A percentile compares a stretch with the other conserved stretches of the same genome.
Evolutionary conservation across 1,140 invertebrate species (phyloP).

Genomic region (Epicauta chinensis): DNA sequence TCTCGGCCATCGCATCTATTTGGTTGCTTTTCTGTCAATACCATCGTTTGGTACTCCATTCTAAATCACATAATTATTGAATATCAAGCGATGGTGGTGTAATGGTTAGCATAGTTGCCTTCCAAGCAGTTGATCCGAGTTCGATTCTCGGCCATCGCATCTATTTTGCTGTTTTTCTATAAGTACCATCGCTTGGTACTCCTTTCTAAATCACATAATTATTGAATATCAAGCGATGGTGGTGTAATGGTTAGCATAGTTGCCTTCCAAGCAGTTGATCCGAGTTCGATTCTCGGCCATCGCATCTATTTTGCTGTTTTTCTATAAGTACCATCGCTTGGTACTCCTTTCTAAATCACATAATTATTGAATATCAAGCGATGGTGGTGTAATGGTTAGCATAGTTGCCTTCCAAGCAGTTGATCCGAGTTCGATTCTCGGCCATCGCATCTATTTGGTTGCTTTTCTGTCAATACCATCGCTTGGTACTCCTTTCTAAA

Average conservation of each 20-base stretch:
- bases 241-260: conserved; percentile 71
- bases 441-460: conserved; percentile 16
- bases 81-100: conserved; percentile 56
- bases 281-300: conserved; percentile 82
- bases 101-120: conserved; percentile 29
- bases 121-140: conserved; percentile 24
- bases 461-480: not conserved
- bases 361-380: conserved; percentile 33
- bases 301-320: conserved; percentile 5
- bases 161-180: not conserved
- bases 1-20: conserved; percentile 16
- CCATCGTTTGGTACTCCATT: too few species aligned
- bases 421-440: conserved; percentile 94
- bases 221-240: conserved; percentile 46
- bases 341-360: too few species aligned
- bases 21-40: not conserved
- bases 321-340: too few species aligned
- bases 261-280: conserved; percentile 91
- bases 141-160: conserved; percentile 17
- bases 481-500: not conserved
- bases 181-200: not conserved
- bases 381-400: conserved; percentile 69
- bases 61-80: not conserved
- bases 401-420: conserved; percentile 85
- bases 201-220: not conserved